These are phyloP conservation scores for Gallirallus australis DNA, from an alignment of 2,797 vertebrate species.

Conservation along the genomic window DNA sequence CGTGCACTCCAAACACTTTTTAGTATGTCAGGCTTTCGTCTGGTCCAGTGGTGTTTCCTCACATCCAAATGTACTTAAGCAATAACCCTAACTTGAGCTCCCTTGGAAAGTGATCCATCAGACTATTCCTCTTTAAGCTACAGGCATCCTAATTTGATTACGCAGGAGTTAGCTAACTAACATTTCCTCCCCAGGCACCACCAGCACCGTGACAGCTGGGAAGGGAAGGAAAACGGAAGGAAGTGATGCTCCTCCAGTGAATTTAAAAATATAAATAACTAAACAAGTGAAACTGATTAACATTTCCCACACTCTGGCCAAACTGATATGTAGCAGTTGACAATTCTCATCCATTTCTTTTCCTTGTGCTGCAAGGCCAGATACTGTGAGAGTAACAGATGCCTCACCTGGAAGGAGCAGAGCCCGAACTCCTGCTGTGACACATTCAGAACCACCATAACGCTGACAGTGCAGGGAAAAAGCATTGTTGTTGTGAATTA, in stretches of 20 bases:
- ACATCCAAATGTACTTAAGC: background rate
- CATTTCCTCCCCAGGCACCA: background rate
- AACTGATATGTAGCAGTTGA: background rate
- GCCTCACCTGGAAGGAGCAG: background rate
- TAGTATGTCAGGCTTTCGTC: background rate
- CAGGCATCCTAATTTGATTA: background rate
- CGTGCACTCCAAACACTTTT: background rate
- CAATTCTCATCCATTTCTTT: background rate
- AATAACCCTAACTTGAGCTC: background rate
- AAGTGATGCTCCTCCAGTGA: background rate
- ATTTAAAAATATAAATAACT: background rate
- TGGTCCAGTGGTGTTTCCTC: background rate
- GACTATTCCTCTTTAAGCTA: background rate
- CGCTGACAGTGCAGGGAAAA: background rate
- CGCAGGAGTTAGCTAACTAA: background rate
- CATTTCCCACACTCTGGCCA: background rate
- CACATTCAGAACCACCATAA: background rate
- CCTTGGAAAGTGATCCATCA: background rate
- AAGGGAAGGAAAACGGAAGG: background rate
- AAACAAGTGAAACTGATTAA: background rate
- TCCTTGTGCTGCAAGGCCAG: background rate
- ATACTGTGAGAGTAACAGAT: background rate
- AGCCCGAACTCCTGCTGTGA: background rate
- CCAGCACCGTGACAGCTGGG: background rate
- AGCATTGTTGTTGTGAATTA: background rate